Conservation (phyloP, 2,888 invertebrate species). For the Tetragnatha montana region DNA sequence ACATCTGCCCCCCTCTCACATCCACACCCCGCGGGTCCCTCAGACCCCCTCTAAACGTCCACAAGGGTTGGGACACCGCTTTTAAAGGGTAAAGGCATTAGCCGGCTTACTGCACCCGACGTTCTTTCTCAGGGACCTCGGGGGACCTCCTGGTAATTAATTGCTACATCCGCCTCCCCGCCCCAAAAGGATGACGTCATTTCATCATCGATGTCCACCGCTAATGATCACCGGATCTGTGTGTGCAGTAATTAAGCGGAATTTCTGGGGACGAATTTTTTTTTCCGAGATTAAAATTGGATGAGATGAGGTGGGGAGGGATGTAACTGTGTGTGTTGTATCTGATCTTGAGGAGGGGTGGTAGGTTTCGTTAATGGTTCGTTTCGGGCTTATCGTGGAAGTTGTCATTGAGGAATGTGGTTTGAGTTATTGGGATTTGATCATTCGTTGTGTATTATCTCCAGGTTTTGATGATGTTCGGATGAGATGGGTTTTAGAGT, state of each 20-base stretch:
- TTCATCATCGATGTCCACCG: conserved; percentile 45
- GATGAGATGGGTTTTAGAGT: too few relatives aligned
- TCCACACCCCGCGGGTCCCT: neutral
- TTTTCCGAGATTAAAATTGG: neutral
- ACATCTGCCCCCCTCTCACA: too few relatives aligned
- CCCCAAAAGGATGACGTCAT: conserved; percentile 40
- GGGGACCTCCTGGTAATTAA: conserved; percentile 59
- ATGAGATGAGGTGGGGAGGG: neutral
- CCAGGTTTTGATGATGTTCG: too few relatives aligned
- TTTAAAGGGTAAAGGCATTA: conserved; percentile 60
- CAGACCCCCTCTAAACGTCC: conserved; percentile 18
- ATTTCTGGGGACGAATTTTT: conserved; percentile 8
- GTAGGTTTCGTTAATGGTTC: too few relatives aligned
- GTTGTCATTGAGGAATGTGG: too few relatives aligned
- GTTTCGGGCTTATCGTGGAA: too few relatives aligned
- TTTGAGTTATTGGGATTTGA: too few relatives aligned
- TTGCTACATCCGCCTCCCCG: conserved; percentile 34
- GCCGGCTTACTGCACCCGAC: conserved; percentile 17
- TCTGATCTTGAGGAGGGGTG: too few relatives aligned
- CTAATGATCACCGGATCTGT: conserved; percentile 47
- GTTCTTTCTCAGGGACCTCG: conserved; percentile 38
- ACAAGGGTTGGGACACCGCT: conserved; percentile 10
- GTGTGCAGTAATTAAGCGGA: conserved; percentile 42
- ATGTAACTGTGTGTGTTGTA: neutral
- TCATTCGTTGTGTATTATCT: too few relatives aligned